Base-by-base conservation (phyloP, 2,797 vertebrate genomes). In the Centroberyx gerrardi region DNA sequence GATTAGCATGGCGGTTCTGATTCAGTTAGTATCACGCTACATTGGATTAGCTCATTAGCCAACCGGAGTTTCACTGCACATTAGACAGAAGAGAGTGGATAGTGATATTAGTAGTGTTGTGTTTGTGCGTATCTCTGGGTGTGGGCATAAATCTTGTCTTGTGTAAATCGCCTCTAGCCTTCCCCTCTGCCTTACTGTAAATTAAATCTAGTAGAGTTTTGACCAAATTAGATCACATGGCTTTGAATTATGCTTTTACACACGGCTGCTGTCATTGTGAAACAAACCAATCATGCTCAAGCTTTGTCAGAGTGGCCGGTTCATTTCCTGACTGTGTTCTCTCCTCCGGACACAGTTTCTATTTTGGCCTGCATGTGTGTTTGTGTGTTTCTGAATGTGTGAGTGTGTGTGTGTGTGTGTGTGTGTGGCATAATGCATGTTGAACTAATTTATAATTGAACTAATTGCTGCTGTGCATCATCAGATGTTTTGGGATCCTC, bases 41-140 rank as follows among this genome's bases (percentile, higher is more conserved):
- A 74, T 87, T 76, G 81, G 54, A 84, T 88, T 82, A 86, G 60
- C 66, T 87, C 60, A 84, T 85, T 69, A 82, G 62, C 83, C 74
- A 76, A 76, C 72, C 74, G 53, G 62, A 75, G 64, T 90, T 78
- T 82, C 14, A 66, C 53, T 76, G 54, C 51, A 61, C 54, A 77
- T 74, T 54, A 77, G 56, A 72, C 84, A 63, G 78, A 72, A 33
- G 54, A 40, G 68, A 80, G 53, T 1, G 1, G 56, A 40, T 8
- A 3, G 31, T 62, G 31, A 68, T 74, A 72, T 74, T 51, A 61
- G 31, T 0, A 62, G 36, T 13, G 10, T 29, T 66, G 36, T 38
- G 28, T 66, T 17, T 79, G 53, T 67, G 36, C 54, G 44, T 52
- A 5, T 42, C 15, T 49, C 22, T 22, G 22, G 22, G 7, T 51